Evolutionary conservation across 2,113 vertebrate species (phyloP).

Genomic region (Carassius auratus): DNA sequence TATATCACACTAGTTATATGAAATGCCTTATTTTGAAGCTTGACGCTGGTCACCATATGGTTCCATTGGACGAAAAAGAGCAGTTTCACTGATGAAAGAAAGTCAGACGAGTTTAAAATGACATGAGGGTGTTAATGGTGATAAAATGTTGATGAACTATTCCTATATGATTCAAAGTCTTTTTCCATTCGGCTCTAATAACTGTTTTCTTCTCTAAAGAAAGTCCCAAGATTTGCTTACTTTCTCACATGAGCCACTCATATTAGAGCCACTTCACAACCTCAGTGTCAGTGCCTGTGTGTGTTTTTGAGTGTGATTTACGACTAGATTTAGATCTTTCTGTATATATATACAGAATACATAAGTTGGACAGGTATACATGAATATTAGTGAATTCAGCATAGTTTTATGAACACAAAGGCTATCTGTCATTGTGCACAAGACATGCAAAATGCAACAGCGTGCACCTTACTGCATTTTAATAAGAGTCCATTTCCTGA

Average conservation of each 20-base stretch:
- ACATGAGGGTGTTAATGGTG: not conserved
- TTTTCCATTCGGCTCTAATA: constrained; percentile 69
- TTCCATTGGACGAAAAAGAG: not conserved
- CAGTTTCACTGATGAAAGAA: not conserved
- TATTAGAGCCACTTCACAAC: constrained; percentile 61
- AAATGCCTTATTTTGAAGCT: not conserved
- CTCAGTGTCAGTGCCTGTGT: constrained; percentile 32
- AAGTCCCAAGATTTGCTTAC: constrained; percentile 49
- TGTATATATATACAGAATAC: no score
- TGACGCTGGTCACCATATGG: no score
- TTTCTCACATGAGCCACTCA: constrained; percentile 35
- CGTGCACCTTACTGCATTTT: no score
- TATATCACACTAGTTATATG: not conserved
- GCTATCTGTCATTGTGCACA: no score
- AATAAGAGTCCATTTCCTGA: no score
- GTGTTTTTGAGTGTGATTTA: constrained; percentile 14
- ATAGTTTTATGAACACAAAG: no score
- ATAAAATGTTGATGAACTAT: not conserved
- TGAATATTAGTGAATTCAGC: no score
- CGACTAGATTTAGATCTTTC: no score
- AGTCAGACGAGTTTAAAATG: not conserved
- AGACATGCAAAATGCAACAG: no score
- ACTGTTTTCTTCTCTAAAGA: constrained; percentile 63
- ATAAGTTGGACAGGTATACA: no score
- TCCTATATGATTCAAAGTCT: constrained; percentile 20